Evolutionary conservation across 2,797 vertebrate species (phyloP).

Genomic region (Manis pentadactyla): DNA sequence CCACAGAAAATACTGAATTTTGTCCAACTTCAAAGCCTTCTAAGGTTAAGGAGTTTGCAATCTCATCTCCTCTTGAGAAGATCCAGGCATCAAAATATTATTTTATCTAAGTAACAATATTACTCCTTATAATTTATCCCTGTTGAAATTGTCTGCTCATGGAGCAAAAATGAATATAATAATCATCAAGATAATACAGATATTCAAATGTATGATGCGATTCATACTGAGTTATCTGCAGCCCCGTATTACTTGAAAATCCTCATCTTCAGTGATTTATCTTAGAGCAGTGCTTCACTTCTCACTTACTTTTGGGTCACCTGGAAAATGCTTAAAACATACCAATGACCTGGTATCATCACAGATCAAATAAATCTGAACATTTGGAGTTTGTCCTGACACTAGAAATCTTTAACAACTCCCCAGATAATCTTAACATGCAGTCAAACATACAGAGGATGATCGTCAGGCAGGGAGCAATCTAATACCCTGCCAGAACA

Average conservation of each 20-base stretch:
- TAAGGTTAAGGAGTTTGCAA: not conserved
- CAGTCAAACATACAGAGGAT: not conserved
- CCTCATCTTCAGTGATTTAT: not conserved
- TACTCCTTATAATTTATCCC: not conserved
- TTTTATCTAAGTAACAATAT: constrained; percentile 17
- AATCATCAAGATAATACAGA: not conserved
- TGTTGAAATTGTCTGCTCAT: constrained; percentile 28
- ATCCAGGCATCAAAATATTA: not conserved
- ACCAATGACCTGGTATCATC: not conserved
- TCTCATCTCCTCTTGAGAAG: not conserved
- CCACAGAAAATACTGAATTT: constrained; percentile 14
- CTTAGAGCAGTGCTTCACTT: not conserved
- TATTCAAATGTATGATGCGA: not conserved
- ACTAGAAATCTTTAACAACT: not conserved
- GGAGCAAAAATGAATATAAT: not conserved
- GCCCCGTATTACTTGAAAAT: not conserved
- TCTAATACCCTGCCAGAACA: not conserved
- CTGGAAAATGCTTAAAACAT: not conserved
- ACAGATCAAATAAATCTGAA: not conserved
- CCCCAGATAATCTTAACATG: not conserved
- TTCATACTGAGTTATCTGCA: not conserved
- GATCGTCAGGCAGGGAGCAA: not conserved
- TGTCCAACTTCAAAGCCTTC: not conserved
- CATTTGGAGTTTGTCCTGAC: not conserved
- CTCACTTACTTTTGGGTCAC: not conserved